These are phyloP conservation scores for Caenorhabditis briggsae DNA, from an alignment of 1,140 invertebrate species.

Conservation along the genomic window DNA sequence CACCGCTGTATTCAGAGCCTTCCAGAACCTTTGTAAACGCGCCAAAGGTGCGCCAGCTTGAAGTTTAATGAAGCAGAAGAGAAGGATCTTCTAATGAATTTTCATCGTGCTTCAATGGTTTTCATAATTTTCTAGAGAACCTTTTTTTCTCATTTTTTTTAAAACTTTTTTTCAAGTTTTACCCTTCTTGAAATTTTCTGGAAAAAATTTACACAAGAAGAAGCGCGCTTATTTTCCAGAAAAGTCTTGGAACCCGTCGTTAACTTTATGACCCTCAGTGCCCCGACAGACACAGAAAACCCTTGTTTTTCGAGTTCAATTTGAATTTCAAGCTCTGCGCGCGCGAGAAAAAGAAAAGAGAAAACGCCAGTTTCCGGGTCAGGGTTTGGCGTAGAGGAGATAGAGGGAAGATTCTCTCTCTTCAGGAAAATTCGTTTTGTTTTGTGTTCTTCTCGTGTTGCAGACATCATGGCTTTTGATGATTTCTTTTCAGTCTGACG, in stretches of 20 bases:
- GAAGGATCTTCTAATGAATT: no score
- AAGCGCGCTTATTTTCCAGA: no score
- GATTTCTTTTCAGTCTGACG: neutral
- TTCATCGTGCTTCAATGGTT: no score
- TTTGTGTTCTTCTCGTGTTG: neutral
- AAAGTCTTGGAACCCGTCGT: neutral
- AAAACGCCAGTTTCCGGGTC: no score
- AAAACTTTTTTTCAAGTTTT: neutral
- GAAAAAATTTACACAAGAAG: conserved; percentile 6
- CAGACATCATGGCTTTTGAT: conserved; percentile 16
- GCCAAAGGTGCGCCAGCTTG: no score
- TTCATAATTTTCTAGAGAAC: neutral
- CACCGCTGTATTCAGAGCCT: no score
- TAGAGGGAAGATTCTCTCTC: neutral
- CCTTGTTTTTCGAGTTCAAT: conserved; percentile 22
- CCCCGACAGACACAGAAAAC: neutral
- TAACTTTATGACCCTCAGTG: conserved; percentile 51
- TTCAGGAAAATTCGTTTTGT: conserved; percentile 13
- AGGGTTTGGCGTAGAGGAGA: neutral
- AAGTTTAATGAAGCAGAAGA: no score
- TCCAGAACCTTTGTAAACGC: no score
- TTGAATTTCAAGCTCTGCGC: neutral
- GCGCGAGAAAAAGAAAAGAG: neutral
- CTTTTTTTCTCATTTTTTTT: neutral
- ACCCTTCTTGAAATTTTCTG: neutral